Evolutionary conservation across 2,113 vertebrate genomes (phyloP).

Genomic region (Paedocypris sp.): DNA sequence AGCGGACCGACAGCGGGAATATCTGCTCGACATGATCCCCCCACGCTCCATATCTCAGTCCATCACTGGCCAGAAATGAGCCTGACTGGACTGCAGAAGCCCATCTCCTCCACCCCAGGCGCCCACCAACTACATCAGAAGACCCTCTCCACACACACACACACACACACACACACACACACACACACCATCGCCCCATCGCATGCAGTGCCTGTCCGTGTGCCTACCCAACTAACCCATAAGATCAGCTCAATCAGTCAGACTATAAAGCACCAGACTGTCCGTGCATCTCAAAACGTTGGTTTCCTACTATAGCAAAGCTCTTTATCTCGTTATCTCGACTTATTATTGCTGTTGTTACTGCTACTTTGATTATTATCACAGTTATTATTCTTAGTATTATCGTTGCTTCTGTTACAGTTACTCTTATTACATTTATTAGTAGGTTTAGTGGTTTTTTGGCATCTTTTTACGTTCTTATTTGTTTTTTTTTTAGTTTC

Average conservation of each 20-base stretch:
- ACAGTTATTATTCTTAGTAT: slow-evolving; percentile 43
- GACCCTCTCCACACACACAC: slow-evolving; percentile 12
- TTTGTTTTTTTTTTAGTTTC: slow-evolving; percentile 26
- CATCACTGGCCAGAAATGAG: slow-evolving; percentile 93
- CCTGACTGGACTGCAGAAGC: slow-evolving; percentile 30
- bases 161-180: slow-evolving; percentile 8
- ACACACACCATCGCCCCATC: slow-evolving; percentile 46
- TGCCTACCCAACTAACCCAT: slow-evolving; percentile 71
- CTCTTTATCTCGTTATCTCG: slow-evolving; percentile 42
- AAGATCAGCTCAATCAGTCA: slow-evolving; percentile 53
- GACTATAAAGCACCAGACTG: slow-evolving; percentile 54
- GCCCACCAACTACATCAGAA: slow-evolving; percentile 17
- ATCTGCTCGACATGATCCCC: slow-evolving; percentile 97
- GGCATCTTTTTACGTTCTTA: slow-evolving; percentile 11
- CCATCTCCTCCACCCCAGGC: slow-evolving; percentile 25
- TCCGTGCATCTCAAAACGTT: slow-evolving; percentile 52
- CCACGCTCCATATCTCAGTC: slow-evolving; percentile 95
- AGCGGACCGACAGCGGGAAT: slow-evolving; percentile 93
- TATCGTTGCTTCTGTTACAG: slow-evolving; percentile 38
- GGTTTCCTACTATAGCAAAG: slow-evolving; percentile 53
- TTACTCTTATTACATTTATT: slow-evolving; percentile 42
- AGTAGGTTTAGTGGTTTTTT: slow-evolving; percentile 37
- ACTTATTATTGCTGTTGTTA: slow-evolving; percentile 56
- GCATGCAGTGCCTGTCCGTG: slow-evolving; percentile 89
- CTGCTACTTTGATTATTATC: slow-evolving; percentile 51